These are phyloP conservation scores for Marisa cornuarietis DNA, from an alignment of 1,140 invertebrate genomes.

Conservation along the genomic window DNA sequence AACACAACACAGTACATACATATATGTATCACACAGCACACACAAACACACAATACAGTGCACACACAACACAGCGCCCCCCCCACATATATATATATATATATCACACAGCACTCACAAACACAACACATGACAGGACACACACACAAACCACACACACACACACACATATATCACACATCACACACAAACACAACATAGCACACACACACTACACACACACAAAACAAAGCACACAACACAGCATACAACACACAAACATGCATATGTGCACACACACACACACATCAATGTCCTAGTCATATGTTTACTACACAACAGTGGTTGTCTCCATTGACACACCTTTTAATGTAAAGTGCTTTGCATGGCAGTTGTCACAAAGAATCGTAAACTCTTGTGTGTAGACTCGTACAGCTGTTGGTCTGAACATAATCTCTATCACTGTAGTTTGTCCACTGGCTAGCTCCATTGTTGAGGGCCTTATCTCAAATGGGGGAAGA, in stretches of 20 bases:
- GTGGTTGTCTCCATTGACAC: constrained; percentile 2
- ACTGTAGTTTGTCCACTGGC: constrained; percentile 49
- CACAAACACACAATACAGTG: no score
- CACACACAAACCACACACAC: neutral
- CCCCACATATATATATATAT: no score
- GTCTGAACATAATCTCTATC: constrained; percentile 61
- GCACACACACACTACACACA: no score
- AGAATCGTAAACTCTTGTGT: constrained; percentile 56
- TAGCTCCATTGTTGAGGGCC: constrained; percentile 63
- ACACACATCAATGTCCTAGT: neutral
- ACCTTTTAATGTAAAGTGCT: constrained; percentile 62
- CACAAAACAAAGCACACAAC: no score
- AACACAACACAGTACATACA: no score
- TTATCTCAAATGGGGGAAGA: constrained; percentile 60
- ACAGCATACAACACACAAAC: neutral
- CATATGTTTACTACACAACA: no score
- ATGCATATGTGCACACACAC: neutral
- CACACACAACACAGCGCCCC: no score
- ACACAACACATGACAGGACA: no score
- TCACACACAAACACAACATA: no score
- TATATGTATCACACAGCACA: no score
- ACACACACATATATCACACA: no score
- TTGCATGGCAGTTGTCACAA: constrained; percentile 66
- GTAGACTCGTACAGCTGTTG: constrained; percentile 47
- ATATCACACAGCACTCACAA: no score